Base-by-base conservation (phyloP, 2,113 vertebrate genomes). In the Xerus inauris region DNA sequence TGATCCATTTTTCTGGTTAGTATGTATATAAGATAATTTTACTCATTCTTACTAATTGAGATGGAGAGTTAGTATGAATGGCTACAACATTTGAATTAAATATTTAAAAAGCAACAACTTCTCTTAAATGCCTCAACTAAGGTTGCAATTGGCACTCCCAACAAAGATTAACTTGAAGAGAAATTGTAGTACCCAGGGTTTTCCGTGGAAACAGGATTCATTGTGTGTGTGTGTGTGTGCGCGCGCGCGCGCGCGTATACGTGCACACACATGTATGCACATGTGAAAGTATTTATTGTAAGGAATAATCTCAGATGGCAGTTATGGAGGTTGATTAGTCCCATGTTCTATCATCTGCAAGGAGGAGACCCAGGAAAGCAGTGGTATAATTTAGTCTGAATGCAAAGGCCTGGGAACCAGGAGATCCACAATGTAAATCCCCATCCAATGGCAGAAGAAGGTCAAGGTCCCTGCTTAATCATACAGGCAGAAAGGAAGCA, bases 221-320 rank as follows among this genome's bases (percentile, higher is more conserved):
- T 12, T 12, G 64, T 35, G 30, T 65, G 64, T 13, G 30, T 65
- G 30, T 32, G 62, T 54, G 47, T 47, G 47, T 47, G 42, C 12
- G 64, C 35, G 64, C 35, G 64, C 13, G 32, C 17, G 65, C 16
- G 76, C 54, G 14, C 54, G 10, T 32, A 22, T 12, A 45, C 28
- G 22, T 28, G 5, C 11, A 38, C 3, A 2, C 14, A 14, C 6
- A 4, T 1, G 13, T 20, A 30, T 57, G 11, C 6, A 35, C 0
- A 40, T 5, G 35, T 2, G 10, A 35, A n/a, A 2, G 51, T 32
- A 75, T 38, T 80, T 24, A 35, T 51, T 54, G 35, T 69, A 22
- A 64, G 64, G 40, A 73, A n/a, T 30, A 42, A 26, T 7, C 40
- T 22, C 49, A 45, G 28, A 17, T 30, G 11, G 3, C 38, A 3